Percentiles rank a stretch among this genome's conserved stretches.
Evolutionary conservation across 2,113 vertebrate genomes (phyloP).

Genomic region (Dryoscopus gambensis): DNA sequence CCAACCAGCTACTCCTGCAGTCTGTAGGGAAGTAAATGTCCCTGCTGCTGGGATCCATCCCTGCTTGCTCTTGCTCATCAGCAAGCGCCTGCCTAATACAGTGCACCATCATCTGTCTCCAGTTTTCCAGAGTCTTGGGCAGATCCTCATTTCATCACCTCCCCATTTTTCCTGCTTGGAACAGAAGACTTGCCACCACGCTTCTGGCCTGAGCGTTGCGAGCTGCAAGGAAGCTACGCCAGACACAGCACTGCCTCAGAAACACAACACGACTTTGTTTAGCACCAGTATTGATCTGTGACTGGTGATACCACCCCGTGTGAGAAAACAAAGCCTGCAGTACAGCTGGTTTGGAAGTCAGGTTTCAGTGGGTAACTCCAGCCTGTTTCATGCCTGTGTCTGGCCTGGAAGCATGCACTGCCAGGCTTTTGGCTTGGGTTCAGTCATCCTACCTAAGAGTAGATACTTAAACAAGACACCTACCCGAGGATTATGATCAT

Average conservation of each 20-base stretch:
- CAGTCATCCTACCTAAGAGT: background rate
- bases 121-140: background rate
- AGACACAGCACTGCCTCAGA: background rate
- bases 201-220: background rate
- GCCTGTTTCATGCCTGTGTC: background rate
- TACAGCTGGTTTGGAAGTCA: background rate
- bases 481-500: background rate
- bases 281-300: background rate
- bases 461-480: background rate
- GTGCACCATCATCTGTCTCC: background rate
- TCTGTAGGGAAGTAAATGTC: background rate
- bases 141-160: background rate
- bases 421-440: background rate
- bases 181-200: background rate
- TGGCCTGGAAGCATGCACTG: fast-evolving
- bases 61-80: background rate
- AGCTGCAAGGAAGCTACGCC: background rate
- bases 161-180: background rate
- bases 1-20: background rate
- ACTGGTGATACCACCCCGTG: background rate
- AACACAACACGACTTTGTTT: background rate
- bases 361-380: background rate
- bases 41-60: background rate
- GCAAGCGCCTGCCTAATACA: background rate
- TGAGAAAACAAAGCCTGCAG: background rate